Conservation (phyloP, 1,140 invertebrate species). For the Leptinotarsa undecemlineata region DNA sequence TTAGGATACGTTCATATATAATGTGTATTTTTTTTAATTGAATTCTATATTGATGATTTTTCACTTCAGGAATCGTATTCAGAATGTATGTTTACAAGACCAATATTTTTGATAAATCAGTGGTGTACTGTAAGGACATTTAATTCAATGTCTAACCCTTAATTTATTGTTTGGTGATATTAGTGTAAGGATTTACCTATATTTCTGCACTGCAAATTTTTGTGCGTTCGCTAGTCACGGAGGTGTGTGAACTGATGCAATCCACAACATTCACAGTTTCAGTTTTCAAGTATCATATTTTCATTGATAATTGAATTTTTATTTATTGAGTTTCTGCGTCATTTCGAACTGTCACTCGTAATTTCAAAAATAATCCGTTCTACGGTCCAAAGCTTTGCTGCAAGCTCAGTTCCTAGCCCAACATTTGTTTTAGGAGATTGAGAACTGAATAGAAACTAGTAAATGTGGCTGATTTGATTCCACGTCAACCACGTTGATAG, state of each 20-base stretch:
- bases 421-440: no score
- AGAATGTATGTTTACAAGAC: neutral
- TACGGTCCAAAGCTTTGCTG: no score
- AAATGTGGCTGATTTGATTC: no score
- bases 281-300: neutral
- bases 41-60: neutral
- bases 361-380: no score
- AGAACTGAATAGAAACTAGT: no score
- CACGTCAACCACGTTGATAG: no score
- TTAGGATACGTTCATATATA: neutral
- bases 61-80: conserved; percentile 15
- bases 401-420: no score
- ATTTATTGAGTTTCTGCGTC: neutral
- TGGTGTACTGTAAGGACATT: conserved; percentile 5
- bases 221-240: neutral
- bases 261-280: neutral
- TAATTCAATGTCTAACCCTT: neutral
- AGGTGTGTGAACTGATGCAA: neutral
- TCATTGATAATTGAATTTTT: neutral
- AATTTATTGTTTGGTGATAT: conserved; percentile 18
- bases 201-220: conserved; percentile 10
- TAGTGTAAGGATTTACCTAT: conserved; percentile 15
- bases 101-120: neutral
- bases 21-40: conserved; percentile 4
- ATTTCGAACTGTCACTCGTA: no score